Conservation (phyloP, 2,888 invertebrate species). For the Ophioninae sp. region DNA sequence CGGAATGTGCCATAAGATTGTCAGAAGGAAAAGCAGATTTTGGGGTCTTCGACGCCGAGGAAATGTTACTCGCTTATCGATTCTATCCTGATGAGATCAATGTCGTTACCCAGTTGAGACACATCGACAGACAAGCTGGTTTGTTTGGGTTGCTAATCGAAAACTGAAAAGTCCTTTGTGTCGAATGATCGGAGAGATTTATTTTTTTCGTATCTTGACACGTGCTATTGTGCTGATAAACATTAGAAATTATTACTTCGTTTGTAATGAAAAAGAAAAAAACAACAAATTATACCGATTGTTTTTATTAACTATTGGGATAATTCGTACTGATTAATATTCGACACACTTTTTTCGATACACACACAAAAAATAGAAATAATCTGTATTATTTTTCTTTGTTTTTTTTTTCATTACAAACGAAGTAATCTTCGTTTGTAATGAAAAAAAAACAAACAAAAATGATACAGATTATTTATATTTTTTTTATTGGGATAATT, state of each 20-base stretch:
- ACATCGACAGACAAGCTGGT: conserved; percentile 77
- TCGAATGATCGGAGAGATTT: not conserved
- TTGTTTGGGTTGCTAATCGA: conserved; percentile 61
- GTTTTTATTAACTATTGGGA: not conserved
- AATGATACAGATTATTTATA: too few relatives aligned
- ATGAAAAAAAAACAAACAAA: too few relatives aligned
- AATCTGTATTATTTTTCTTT: too few relatives aligned
- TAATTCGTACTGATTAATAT: not conserved
- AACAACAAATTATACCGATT: too few relatives aligned
- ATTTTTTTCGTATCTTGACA: conserved; percentile 9
- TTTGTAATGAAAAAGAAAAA: too few relatives aligned
- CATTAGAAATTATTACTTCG: too few relatives aligned
- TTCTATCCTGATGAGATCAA: conserved; percentile 71
- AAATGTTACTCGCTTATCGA: conserved; percentile 82
- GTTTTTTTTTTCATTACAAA: too few relatives aligned
- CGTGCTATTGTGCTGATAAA: too few relatives aligned
- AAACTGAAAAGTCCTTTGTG: conserved; percentile 1
- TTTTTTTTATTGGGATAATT: not conserved
- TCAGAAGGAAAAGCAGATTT: conserved; percentile 83
- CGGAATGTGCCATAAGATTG: conserved; percentile 85
- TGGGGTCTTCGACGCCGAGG: conserved; percentile 85
- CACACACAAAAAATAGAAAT: too few relatives aligned
- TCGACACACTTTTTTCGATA: too few relatives aligned
- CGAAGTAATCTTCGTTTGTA: too few relatives aligned
- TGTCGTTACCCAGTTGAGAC: conserved; percentile 73